Evolutionary conservation across 2,888 invertebrate species (phyloP), one percentile per base, ranked within the genome.

Genomic region (Eugnorisma glareosa): DNA sequence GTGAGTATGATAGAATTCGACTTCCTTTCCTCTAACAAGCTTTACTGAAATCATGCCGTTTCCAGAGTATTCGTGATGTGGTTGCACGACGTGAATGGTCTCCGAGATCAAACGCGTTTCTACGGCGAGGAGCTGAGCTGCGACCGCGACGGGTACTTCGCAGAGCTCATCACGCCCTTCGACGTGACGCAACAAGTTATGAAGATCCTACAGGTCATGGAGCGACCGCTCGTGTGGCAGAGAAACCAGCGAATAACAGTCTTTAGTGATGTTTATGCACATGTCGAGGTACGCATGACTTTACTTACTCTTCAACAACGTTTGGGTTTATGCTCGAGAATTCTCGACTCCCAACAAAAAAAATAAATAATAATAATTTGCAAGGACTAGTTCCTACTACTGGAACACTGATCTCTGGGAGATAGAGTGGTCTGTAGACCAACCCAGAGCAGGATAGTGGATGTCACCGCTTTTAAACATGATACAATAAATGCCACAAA

Each of bases 161-260:
- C 95, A 0, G 96, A 96, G 87, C 89, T 96, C 73, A 92, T 94
- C 80, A 94, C 95, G 3, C 90, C 92, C 31, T 88, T 89, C 75
- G 96, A 96, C 91, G 95, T 95, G 86, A 96, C 96, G 2, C 93
- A 95, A 77, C 95, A 96, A 84, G 96, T 96, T 24, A 89, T 95
- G 86, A 91, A 88, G 73, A 93, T 96, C 37, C 89, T 96, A 57
- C 91, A 94, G 15, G 92, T 95, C 10, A 72, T 96, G 83, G 96
- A 96, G 80, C 91, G 96, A 1, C 96, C 96, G 0, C 91, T 96
- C 0, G 96, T 96, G 13, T 89, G 90, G 15, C 96, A 96, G 85
- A 88, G 96, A 48, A 90, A 90, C 74, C 86, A 93, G 1, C 90
- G 95, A 2, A 86, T 94, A 0, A 90, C 86, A 21, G 93, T 95